Conservation (phyloP, 2,113 vertebrate genomes). For the Myotis brandtii region DNA sequence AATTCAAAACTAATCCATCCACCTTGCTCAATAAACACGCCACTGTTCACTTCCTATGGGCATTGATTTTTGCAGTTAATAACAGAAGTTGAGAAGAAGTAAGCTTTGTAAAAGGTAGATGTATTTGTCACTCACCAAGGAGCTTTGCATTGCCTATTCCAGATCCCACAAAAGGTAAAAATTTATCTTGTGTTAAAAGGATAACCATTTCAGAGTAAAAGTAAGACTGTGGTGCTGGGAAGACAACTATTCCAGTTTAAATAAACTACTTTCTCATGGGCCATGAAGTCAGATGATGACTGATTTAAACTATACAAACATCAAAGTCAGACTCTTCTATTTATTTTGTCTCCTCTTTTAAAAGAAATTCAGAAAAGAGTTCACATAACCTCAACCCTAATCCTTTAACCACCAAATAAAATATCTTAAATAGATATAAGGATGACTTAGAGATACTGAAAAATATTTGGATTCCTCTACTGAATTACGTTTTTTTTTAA, state of each 20-base stretch:
- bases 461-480: slow-evolving; percentile 10
- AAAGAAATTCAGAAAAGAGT: slow-evolving; percentile 37
- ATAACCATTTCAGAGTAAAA: slow-evolving; percentile 12
- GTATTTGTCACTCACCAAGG: background rate
- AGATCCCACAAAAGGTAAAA: background rate
- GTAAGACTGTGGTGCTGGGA: slow-evolving; percentile 6
- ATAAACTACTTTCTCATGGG: background rate
- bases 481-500: slow-evolving; percentile 6
- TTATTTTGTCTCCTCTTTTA: slow-evolving; percentile 46
- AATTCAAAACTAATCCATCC: slow-evolving; percentile 41
- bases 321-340: background rate
- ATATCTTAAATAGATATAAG: slow-evolving; percentile 51
- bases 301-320: slow-evolving; percentile 54
- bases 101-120: background rate
- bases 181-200: slow-evolving; percentile 37
- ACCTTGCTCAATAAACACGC: slow-evolving; percentile 45
- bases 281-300: slow-evolving; percentile 13
- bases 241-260: slow-evolving; percentile 43
- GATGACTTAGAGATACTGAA: slow-evolving; percentile 33
- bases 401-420: background rate
- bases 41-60: background rate
- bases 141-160: slow-evolving; percentile 14
- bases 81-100: background rate
- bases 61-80: slow-evolving; percentile 41
- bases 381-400: slow-evolving; percentile 38